Conservation (phyloP, 2,888 invertebrate genomes). For the Serripes groenlandicus region DNA sequence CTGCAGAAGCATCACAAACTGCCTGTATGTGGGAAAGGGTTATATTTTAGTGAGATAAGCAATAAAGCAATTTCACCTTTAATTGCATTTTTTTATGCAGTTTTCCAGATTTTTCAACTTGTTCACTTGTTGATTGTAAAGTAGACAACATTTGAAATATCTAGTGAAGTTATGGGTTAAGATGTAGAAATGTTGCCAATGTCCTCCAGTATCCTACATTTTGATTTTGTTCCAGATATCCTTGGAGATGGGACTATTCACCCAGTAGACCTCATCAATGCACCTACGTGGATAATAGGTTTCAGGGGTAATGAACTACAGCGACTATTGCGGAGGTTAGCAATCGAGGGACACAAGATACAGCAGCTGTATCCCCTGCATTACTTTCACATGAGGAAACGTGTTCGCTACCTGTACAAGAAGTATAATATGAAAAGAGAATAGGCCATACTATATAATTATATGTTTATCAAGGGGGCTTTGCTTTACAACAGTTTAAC, state of each 20-base stretch:
- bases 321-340: slow-evolving; percentile 78
- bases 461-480: no score
- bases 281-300: slow-evolving; percentile 96
- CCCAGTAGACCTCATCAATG: slow-evolving; percentile 93
- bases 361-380: slow-evolving; percentile 77
- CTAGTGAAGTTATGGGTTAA: background rate
- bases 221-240: slow-evolving; percentile 89
- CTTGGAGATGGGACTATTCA: slow-evolving; percentile 94
- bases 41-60: no score
- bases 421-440: slow-evolving; percentile 78
- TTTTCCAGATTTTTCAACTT: background rate
- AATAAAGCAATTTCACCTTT: no score
- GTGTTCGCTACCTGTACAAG: slow-evolving; percentile 81
- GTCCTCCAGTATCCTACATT: background rate
- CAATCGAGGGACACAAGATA: slow-evolving; percentile 76
- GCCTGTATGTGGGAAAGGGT: no score
- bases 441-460: no score
- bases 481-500: no score
- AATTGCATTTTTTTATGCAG: background rate
- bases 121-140: background rate
- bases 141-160: no score
- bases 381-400: slow-evolving; percentile 79
- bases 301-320: slow-evolving; percentile 93
- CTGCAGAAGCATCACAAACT: no score
- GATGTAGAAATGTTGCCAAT: background rate